These are phyloP conservation scores for Acanthurus lineatus DNA, from an alignment of 2,797 vertebrate genomes.

Conservation along the genomic window DNA sequence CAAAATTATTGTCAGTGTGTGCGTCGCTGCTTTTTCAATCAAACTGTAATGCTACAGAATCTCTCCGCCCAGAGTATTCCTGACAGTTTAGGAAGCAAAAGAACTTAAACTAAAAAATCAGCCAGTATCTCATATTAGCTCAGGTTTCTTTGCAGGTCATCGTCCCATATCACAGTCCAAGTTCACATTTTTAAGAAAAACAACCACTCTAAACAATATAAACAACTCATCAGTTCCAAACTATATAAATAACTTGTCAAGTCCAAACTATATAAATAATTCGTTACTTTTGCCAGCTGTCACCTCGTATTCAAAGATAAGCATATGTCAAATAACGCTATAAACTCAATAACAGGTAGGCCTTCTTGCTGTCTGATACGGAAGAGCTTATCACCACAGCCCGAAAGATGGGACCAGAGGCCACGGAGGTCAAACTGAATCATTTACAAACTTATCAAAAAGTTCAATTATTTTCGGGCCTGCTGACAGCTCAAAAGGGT, in stretches of 20 bases:
- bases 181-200: too few relatives aligned
- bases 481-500: constrained; percentile 89
- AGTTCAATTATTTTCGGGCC: constrained; percentile 93
- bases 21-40: not conserved
- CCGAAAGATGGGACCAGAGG: constrained; percentile 86
- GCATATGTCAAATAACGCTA: not conserved
- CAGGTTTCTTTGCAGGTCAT: too few relatives aligned
- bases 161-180: too few relatives aligned
- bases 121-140: too few relatives aligned
- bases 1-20: constrained; percentile 6
- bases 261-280: not conserved
- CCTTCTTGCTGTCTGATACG: not conserved
- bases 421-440: constrained; percentile 91
- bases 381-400: constrained; percentile 69
- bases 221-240: not conserved
- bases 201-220: too few relatives aligned
- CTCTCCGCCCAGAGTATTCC: too few relatives aligned
- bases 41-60: not conserved
- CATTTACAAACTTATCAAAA: constrained; percentile 95
- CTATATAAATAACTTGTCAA: not conserved
- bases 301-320: constrained; percentile 23
- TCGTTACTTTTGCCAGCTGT: not conserved
- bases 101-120: too few relatives aligned
- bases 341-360: constrained; percentile 15
- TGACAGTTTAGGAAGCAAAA: too few relatives aligned